Conservation (phyloP, 1,140 invertebrate genomes). For the Phenacoccus solenopsis region DNA sequence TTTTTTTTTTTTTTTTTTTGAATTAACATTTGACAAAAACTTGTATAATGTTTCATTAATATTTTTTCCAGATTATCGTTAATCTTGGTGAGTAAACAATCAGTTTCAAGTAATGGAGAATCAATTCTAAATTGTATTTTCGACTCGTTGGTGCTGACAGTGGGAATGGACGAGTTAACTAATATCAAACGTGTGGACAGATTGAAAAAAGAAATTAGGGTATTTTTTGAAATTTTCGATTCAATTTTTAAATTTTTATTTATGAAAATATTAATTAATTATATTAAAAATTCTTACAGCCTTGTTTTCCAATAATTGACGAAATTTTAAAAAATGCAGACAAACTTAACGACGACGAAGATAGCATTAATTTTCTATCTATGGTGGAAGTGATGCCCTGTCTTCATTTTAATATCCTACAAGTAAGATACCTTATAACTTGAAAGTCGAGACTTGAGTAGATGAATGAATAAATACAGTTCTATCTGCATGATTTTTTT, state of each 20-base stretch:
- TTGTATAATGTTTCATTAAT: neutral
- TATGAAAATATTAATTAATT: neutral
- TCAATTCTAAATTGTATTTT: conserved; percentile 52
- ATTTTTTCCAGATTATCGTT: conserved; percentile 42
- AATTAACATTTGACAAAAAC: no score
- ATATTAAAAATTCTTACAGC: neutral
- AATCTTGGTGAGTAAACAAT: conserved; percentile 48
- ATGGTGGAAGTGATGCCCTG: neutral
- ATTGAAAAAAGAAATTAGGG: conserved; percentile 61
- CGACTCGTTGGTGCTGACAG: conserved; percentile 57
- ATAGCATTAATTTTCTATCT: neutral
- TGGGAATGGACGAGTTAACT: conserved; percentile 62
- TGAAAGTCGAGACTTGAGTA: no score
- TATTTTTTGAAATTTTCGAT: conserved; percentile 27
- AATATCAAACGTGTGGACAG: conserved; percentile 61
- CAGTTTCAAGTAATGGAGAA: conserved; percentile 39
- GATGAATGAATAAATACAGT: no score
- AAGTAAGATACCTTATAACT: no score
- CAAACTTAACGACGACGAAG: neutral
- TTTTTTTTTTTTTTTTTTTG: no score
- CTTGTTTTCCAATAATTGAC: neutral
- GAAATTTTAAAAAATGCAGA: neutral
- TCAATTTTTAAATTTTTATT: neutral
- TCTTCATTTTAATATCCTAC: neutral
- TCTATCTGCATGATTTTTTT: no score